A percentile compares a stretch with the other conserved stretches of the same genome.
phyloP scores from a whole-genome alignment of 2,797 vertebrate species.

The Enteromius afrohamiltoni region DNA sequence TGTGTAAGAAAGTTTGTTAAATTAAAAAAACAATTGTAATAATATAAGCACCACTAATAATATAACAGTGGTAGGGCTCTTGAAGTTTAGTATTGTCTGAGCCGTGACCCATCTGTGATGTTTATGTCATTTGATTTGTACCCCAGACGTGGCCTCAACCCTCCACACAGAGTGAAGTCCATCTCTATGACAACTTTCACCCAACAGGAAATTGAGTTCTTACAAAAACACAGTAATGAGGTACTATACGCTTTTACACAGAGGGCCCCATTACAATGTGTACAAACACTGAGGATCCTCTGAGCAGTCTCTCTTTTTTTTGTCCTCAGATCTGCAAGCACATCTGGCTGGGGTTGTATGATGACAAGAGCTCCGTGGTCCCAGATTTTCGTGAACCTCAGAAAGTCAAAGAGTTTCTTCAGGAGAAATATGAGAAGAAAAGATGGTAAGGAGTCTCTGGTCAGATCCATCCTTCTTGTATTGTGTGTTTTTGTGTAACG shows the following conservation, averaged over 20 bases:
- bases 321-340: conserved; percentile 93
- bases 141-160: conserved; percentile 92
- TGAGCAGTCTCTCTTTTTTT: conserved; percentile 16
- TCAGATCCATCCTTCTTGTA: background rate
- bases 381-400: conserved; percentile 99
- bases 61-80: background rate
- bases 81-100: background rate
- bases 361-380: conserved; percentile 97
- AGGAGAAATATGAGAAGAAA: conserved; percentile 99
- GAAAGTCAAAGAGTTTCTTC: conserved; percentile 99
- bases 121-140: conserved; percentile 63
- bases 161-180: conserved; percentile 98
- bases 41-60: background rate
- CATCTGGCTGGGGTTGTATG: conserved; percentile 99
- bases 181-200: conserved; percentile 99
- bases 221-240: conserved; percentile 98
- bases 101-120: background rate
- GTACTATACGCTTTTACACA: conserved; percentile 73
- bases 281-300: background rate
- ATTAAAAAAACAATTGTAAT: no score
- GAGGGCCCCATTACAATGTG: conserved; percentile 11
- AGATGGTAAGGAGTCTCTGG: conserved; percentile 86
- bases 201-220: conserved; percentile 97
- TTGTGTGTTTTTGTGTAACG: background rate
- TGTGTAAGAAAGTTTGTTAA: no score